Evolutionary conservation across 2,888 invertebrate species (phyloP).

Genomic region (Cephus spinipes): DNA sequence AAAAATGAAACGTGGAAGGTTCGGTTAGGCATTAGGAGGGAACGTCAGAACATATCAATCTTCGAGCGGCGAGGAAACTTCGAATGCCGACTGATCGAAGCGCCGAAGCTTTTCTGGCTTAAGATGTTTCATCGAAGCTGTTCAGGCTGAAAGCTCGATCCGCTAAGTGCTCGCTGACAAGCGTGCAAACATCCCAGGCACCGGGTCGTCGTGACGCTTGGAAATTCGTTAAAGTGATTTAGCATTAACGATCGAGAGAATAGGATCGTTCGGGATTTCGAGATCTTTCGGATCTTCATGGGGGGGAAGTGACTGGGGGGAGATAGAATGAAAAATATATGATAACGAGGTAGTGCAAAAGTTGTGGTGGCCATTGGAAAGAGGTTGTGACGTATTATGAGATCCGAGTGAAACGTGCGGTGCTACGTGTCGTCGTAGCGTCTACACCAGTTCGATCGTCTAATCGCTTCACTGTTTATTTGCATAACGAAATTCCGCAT

Average conservation of each 20-base stretch:
- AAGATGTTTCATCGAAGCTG: conserved; percentile 17
- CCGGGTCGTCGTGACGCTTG: not conserved
- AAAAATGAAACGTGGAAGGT: conserved; percentile 28
- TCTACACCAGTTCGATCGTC: not conserved
- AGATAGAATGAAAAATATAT: not conserved
- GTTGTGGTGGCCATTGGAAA: not conserved
- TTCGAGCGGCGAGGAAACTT: conserved; percentile 1
- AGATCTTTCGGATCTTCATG: not conserved
- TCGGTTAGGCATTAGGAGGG: conserved; percentile 6
- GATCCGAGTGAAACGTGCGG: not conserved
- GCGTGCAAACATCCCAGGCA: not conserved
- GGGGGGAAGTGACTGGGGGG: not conserved
- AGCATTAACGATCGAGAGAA: not conserved
- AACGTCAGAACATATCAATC: conserved; percentile 7
- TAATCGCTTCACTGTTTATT: conserved; percentile 15
- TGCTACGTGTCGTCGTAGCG: not conserved
- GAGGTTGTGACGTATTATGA: not conserved
- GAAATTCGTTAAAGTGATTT: not conserved
- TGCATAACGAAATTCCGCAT: conserved; percentile 21
- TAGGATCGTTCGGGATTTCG: not conserved
- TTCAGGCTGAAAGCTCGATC: conserved; percentile 10
- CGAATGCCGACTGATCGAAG: not conserved
- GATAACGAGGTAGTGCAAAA: not conserved
- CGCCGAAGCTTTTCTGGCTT: conserved; percentile 6
- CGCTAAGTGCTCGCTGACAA: conserved; percentile 5